These are phyloP conservation scores for Caranx melampygus DNA, from an alignment of 2,113 vertebrate species.

Conservation along the genomic window DNA sequence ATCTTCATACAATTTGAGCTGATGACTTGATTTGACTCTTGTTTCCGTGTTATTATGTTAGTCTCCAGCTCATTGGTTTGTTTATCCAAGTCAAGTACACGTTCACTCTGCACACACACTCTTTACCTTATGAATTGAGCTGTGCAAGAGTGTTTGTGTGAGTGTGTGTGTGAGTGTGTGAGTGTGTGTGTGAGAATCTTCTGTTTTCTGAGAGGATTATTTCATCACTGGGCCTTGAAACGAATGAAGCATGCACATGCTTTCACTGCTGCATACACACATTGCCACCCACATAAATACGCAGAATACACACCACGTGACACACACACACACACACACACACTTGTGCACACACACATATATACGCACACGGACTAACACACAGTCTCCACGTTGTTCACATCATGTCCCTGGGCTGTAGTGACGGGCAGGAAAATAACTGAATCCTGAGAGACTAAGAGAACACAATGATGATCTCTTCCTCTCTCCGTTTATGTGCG, in stretches of 20 bases:
- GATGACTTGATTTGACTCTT: conserved; percentile 23
- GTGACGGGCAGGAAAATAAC: conserved; percentile 68
- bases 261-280: conserved; percentile 63
- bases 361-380: conserved; percentile 32
- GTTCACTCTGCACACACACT: conserved; percentile 26
- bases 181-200: conserved; percentile 21
- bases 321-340: conserved; percentile 17
- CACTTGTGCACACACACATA: conserved; percentile 13
- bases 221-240: conserved; percentile 77
- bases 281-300: conserved; percentile 53
- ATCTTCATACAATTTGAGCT: neutral
- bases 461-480: conserved; percentile 56
- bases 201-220: conserved; percentile 56
- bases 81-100: conserved; percentile 46
- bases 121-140: conserved; percentile 47
- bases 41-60: neutral
- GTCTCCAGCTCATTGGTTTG: conserved; percentile 21
- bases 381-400: conserved; percentile 56
- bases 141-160: conserved; percentile 34
- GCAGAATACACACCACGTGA: conserved; percentile 43
- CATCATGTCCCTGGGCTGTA: conserved; percentile 70
- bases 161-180: conserved; percentile 5
- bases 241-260: conserved; percentile 60
- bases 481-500: conserved; percentile 25
- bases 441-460: conserved; percentile 52